Base-by-base conservation (phyloP, 2,888 invertebrate species). In the Timema cristinae region DNA sequence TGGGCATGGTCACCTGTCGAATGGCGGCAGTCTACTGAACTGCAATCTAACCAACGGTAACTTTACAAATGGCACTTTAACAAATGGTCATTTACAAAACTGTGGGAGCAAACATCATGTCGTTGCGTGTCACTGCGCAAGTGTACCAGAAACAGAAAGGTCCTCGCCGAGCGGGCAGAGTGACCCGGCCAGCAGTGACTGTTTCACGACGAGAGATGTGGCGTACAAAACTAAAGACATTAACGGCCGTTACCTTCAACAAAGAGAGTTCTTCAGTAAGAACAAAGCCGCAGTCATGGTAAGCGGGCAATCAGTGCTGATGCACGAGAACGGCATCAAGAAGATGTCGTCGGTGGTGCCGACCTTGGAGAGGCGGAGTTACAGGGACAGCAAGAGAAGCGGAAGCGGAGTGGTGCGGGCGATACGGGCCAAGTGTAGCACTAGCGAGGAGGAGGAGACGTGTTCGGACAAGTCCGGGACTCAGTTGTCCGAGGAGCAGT, bases 91-190 rank as follows among this genome's bases (percentile, higher is more conserved):
- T 32, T 32, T 32, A 32, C 32, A 32, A 32, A 32, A 32, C 32
- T 32, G 32, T 32, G 32, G 32, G 32, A 32, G 32, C 32, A 32
- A 32, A 32, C 32, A 32, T 32, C 32, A 32, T 32, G 32, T 32
- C 32, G 32, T 32, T 32, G 69, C 52, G n/a, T 71, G 71, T 63
- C 49, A 49, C 16, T 61, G 68, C 16, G 32, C 50, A n/a, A 54
- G 50, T 7, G 52, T 71, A 16, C 72, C 71, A 1, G 74, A 74
- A 15, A 72, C 69, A 11, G 92, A 92, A 78, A 86, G 94, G 32
- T 92, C 93, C 6, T 94, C 94, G 0, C 94, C 94, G 0, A 93
- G 93, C 76, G 94, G 94, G 0, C 94, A 94, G 81, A 94, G 93
- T 75, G 94, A 94, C 79, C 90, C 92, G 69, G 86, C 86, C 66